A percentile compares a stretch with the other conserved stretches of the same genome.
These are phyloP conservation scores for Mercenaria mercenaria DNA, from an alignment of 1,140 invertebrate species.

Conservation along the genomic window DNA sequence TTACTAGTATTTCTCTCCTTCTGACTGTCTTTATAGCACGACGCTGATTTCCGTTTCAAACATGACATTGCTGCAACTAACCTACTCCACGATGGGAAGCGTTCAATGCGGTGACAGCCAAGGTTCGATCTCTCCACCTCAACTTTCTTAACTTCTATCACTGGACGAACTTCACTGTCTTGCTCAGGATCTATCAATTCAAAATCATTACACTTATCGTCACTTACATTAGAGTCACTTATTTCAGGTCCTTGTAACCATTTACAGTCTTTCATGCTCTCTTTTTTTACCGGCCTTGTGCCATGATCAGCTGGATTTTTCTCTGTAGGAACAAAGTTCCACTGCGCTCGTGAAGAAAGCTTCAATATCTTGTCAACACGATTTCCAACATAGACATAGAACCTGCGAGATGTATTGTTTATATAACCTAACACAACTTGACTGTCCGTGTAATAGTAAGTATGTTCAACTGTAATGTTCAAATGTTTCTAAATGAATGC, in stretches of 20 bases:
- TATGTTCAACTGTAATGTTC: not conserved
- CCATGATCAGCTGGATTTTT: slow-evolving; percentile 34
- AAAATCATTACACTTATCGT: not conserved
- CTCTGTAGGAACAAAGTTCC: slow-evolving; percentile 21
- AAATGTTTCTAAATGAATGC: not conserved
- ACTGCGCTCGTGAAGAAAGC: slow-evolving; percentile 15
- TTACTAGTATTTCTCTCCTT: not conserved
- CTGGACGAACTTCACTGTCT: slow-evolving; percentile 37
- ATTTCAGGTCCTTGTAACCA: not conserved
- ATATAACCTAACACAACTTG: slow-evolving; percentile 60
- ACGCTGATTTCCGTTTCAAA: not conserved
- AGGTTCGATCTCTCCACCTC: not conserved
- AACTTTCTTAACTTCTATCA: not conserved
- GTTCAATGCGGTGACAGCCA: slow-evolving; percentile 6
- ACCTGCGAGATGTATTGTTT: slow-evolving; percentile 21
- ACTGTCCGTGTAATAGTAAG: slow-evolving; percentile 35
- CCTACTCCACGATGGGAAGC: slow-evolving; percentile 27
- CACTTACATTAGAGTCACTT: not conserved
- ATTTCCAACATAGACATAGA: slow-evolving; percentile 54
- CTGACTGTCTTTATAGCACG: not conserved
- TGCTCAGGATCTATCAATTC: not conserved
- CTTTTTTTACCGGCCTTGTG: not conserved
- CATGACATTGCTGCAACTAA: slow-evolving; percentile 28
- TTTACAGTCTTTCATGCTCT: not conserved
- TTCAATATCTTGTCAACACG: slow-evolving; percentile 20